phyloP scores from a whole-genome alignment of 1,140 invertebrate species.

The Bathynomus jamesi region DNA sequence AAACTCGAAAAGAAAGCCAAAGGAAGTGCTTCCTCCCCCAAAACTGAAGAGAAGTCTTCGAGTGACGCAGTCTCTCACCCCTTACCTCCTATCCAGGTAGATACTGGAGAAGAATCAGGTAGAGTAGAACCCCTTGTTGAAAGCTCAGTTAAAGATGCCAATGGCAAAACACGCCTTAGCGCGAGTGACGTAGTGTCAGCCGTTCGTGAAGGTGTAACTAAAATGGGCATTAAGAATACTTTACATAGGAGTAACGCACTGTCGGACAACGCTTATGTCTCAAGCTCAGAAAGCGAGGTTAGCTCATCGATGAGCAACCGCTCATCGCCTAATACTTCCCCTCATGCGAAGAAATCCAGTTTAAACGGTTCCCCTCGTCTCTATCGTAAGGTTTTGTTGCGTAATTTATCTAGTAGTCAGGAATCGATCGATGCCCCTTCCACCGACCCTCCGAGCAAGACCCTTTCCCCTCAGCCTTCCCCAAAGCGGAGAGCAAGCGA shows the following conservation, averaged over 20 bases:
- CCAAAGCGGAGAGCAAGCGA: slow-evolving; percentile 13
- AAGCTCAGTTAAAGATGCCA: neutral
- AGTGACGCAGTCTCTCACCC: too few species aligned
- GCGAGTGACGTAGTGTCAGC: slow-evolving; percentile 17
- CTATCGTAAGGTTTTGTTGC: slow-evolving; percentile 26
- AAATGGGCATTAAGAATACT: slow-evolving; percentile 9
- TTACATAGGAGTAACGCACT: slow-evolving; percentile 9
- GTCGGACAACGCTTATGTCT: neutral
- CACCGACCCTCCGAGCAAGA: slow-evolving; percentile 11
- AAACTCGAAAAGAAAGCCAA: slow-evolving; percentile 28
- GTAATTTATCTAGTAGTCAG: slow-evolving; percentile 35
- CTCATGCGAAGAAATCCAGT: slow-evolving; percentile 1
- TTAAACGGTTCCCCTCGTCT: slow-evolving; percentile 24
- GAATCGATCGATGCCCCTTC: slow-evolving; percentile 33
- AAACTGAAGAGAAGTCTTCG: slow-evolving; percentile 3
- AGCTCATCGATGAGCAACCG: slow-evolving; percentile 21
- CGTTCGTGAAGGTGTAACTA: slow-evolving; percentile 8
- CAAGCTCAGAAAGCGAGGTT: slow-evolving; percentile 27
- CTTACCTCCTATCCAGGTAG: slow-evolving; percentile 5
- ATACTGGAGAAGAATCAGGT: neutral
- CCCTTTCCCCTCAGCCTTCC: slow-evolving; percentile 19
- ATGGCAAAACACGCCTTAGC: slow-evolving; percentile 20
- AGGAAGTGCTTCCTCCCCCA: slow-evolving; percentile 19
- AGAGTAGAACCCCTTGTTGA: neutral
- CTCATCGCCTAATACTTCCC: slow-evolving; percentile 18